phyloP scores from a whole-genome alignment of 1,140 invertebrate genomes.

The Drosophila obscura region DNA sequence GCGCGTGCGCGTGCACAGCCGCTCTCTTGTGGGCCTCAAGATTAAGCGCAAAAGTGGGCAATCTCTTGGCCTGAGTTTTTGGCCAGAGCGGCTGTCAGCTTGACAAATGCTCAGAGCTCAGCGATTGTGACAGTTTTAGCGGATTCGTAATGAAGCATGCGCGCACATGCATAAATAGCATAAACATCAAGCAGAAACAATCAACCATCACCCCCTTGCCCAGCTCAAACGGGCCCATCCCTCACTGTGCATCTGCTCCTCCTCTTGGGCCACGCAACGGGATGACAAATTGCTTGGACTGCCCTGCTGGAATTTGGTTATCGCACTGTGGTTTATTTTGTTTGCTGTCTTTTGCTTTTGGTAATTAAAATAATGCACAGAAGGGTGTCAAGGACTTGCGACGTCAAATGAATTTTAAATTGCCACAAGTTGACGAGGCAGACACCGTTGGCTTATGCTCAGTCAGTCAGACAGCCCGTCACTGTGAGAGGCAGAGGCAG shows the following conservation, averaged over 20 bases:
- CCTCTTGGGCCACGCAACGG: constrained; percentile 30
- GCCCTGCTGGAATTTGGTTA: constrained; percentile 38
- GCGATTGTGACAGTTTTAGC: constrained; percentile 81
- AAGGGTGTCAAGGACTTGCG: constrained; percentile 76
- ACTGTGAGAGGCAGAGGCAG: background rate
- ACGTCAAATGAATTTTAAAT: constrained; percentile 70
- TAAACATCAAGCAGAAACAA: constrained; percentile 57
- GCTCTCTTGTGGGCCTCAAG: constrained; percentile 43
- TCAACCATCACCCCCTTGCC: constrained; percentile 4
- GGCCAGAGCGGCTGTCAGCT: constrained; percentile 66
- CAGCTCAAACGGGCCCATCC: constrained; percentile 31
- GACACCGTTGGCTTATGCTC: constrained; percentile 2
- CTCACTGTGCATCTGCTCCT: constrained; percentile 21
- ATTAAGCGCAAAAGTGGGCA: constrained; percentile 66
- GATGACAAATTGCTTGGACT: constrained; percentile 66
- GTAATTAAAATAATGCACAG: constrained; percentile 74
- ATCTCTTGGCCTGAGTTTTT: constrained; percentile 34
- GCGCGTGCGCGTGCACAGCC: constrained; percentile 59
- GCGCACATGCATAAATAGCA: constrained; percentile 76
- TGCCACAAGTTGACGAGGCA: constrained; percentile 23
- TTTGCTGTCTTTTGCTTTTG: constrained; percentile 18
- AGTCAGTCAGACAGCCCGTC: constrained; percentile 1
- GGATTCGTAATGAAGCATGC: constrained; percentile 78
- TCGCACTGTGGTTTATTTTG: constrained; percentile 9
- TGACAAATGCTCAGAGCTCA: constrained; percentile 73